phyloP scores from a whole-genome alignment of 2,113 vertebrate genomes.

The Malurus alboscapulatus region DNA sequence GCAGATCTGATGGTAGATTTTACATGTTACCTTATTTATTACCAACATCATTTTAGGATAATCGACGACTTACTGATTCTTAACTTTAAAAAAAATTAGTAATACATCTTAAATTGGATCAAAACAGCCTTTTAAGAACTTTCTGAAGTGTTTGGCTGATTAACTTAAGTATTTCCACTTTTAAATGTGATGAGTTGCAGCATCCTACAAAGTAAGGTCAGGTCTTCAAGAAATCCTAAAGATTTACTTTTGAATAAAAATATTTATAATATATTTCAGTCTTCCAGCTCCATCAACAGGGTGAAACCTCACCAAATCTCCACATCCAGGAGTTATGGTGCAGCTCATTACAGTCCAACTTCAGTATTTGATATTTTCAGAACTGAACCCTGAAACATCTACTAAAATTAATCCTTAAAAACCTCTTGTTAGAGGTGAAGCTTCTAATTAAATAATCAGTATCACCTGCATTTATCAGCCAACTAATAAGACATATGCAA shows the following conservation, averaged over 20 bases:
- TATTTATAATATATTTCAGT: background rate
- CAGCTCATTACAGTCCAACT: background rate
- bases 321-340: background rate
- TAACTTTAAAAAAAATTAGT: background rate
- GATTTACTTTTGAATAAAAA: background rate
- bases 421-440: background rate
- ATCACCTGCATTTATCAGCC: background rate
- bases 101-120: background rate
- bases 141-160: background rate
- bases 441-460: constrained; percentile 3
- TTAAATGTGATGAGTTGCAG: background rate
- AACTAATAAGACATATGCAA: background rate
- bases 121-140: background rate
- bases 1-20: background rate
- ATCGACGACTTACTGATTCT: background rate
- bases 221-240: background rate
- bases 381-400: background rate
- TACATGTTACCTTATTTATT: background rate
- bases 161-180: background rate
- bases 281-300: background rate
- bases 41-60: background rate
- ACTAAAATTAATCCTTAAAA: background rate
- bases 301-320: background rate
- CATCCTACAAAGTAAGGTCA: background rate
- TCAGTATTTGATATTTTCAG: background rate